Conservation (phyloP, 2,113 vertebrate species). For the Bos indicus region DNA sequence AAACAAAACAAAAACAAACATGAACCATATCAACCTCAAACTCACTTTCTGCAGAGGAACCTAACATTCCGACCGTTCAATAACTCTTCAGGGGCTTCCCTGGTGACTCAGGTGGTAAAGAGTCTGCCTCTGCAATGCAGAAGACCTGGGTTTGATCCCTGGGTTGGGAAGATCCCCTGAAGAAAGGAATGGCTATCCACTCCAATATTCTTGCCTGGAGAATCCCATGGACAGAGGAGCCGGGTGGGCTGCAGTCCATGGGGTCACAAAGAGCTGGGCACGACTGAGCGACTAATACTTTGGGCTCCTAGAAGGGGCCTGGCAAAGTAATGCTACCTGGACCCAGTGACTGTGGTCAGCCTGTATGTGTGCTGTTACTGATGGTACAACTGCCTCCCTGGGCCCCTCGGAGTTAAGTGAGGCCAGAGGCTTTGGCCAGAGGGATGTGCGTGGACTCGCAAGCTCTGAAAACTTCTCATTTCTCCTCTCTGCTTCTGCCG, state of each 20-base stretch:
- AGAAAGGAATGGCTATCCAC: neutral
- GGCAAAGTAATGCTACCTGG: neutral
- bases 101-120: neutral
- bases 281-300: neutral
- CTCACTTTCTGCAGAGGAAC: neutral
- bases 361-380: accelerated
- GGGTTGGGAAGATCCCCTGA: neutral
- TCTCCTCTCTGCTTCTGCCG: accelerated
- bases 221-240: neutral
- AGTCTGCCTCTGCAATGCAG: neutral
- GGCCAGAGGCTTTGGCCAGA: neutral
- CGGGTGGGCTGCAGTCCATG: neutral
- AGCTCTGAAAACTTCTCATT: too few species aligned
- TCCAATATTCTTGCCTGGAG: neutral
- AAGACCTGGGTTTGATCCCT: neutral
- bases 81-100: neutral
- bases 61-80: neutral
- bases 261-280: neutral
- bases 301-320: neutral
- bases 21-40: neutral
- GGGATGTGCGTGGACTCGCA: neutral
- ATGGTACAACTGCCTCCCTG: neutral
- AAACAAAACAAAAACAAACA: neutral
- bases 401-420: neutral
- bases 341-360: accelerated